A percentile compares a stretch with the other conserved stretches of the same genome.
phyloP scores from a whole-genome alignment of 2,797 vertebrate genomes.

The Bothrops alternatus region DNA sequence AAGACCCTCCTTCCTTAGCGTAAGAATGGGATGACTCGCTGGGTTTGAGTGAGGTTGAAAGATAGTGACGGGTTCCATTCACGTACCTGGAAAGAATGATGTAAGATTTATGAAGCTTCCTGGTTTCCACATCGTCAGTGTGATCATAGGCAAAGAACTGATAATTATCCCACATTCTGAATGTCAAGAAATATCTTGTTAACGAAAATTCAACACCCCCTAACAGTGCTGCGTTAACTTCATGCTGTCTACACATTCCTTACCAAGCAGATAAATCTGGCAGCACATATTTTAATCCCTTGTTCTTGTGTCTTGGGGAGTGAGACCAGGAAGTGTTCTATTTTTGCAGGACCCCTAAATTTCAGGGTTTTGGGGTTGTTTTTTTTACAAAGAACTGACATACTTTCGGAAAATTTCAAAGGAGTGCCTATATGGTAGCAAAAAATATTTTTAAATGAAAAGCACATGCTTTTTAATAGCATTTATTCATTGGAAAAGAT shows the following conservation, averaged over 20 bases:
- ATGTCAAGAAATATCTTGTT: rapidly evolving
- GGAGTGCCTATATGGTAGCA: neutral
- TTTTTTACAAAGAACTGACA: neutral
- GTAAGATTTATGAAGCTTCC: neutral
- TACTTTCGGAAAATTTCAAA: neutral
- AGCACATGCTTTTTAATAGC: neutral
- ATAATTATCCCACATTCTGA: neutral
- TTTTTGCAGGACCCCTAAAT: neutral
- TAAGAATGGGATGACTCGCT: rapidly evolving
- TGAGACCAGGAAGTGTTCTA: neutral
- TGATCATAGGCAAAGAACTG: neutral
- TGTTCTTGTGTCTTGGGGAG: neutral
- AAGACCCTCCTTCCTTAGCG: too few relatives aligned
- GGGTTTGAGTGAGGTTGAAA: neutral
- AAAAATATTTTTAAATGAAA: neutral
- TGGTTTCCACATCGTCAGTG: neutral
- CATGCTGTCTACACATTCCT: neutral
- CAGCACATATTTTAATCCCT: neutral
- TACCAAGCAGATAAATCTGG: neutral
- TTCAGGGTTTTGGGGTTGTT: neutral
- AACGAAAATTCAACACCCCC: neutral
- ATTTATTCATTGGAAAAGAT: neutral
- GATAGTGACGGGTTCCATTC: too few relatives aligned
- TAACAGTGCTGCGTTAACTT: neutral
- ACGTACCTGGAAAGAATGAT: rapidly evolving